Evolutionary conservation across 2,113 vertebrate species (phyloP).

Genomic region (Loxodonta africana): DNA sequence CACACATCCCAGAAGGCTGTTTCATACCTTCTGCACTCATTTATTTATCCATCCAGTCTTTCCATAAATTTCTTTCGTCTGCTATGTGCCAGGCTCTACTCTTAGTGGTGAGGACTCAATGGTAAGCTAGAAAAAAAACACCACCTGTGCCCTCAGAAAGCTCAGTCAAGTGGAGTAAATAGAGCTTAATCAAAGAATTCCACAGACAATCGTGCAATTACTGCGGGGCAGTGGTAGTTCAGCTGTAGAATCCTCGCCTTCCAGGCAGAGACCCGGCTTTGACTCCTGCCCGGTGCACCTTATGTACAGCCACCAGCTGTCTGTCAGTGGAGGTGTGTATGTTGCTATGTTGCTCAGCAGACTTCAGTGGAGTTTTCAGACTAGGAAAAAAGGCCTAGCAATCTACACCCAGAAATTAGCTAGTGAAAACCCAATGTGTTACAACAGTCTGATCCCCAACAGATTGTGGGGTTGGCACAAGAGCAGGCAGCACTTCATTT

Average conservation of each 20-base stretch:
- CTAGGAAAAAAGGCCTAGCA: not conserved
- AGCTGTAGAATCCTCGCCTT: too few species aligned
- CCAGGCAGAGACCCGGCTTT: too few species aligned
- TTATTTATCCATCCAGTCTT: not conserved
- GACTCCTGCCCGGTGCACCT: too few species aligned
- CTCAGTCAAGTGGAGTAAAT: not conserved
- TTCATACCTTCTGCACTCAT: not conserved
- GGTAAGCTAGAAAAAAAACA: not conserved
- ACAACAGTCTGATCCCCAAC: not conserved
- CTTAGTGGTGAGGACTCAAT: not conserved
- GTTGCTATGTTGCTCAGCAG: too few species aligned
- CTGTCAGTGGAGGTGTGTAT: too few species aligned
- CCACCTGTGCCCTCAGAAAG: not conserved
- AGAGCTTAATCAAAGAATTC: not conserved
- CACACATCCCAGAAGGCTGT: fast-evolving
- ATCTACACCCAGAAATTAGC: not conserved
- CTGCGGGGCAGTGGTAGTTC: too few species aligned
- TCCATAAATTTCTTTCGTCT: not conserved
- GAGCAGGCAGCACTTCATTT: not conserved
- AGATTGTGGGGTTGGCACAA: not conserved
- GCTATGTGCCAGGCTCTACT: fast-evolving
- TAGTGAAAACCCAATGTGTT: not conserved
- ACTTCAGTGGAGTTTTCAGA: too few species aligned
- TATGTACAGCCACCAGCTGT: too few species aligned
- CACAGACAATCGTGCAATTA: fast-evolving